These are phyloP conservation scores for Sinotaia quadrata DNA, from an alignment of 2,888 invertebrate species.

Conservation along the genomic window DNA sequence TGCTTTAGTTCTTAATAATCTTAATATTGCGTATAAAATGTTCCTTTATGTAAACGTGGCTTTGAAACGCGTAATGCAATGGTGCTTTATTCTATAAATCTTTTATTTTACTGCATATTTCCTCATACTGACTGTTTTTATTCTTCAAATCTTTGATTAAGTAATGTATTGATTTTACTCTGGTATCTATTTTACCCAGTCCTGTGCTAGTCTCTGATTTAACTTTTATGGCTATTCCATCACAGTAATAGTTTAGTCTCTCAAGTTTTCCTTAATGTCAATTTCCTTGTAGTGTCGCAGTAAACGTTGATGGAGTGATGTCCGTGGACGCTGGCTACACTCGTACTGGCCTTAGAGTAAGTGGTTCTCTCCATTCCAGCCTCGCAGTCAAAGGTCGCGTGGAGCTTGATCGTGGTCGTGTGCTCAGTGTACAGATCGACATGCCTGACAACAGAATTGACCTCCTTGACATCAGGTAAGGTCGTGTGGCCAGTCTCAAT, in stretches of 20 bases:
- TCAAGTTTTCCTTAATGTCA: neutral
- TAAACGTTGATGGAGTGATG: constrained; percentile 89
- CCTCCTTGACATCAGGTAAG: constrained; percentile 81
- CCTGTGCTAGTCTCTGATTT: neutral
- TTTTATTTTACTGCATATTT: too few relatives aligned
- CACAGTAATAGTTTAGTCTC: too few relatives aligned
- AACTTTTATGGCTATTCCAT: neutral
- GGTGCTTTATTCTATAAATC: too few relatives aligned
- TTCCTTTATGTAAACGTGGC: too few relatives aligned
- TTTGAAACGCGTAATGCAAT: too few relatives aligned
- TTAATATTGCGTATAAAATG: too few relatives aligned
- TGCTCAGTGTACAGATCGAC: constrained; percentile 83
- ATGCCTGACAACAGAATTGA: constrained; percentile 89
- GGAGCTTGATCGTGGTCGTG: constrained; percentile 80
- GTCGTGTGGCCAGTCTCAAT: too few relatives aligned
- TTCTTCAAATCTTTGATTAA: too few relatives aligned
- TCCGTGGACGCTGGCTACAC: constrained; percentile 85
- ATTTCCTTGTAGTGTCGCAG: constrained; percentile 79
- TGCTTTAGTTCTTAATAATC: too few relatives aligned
- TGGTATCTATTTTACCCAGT: neutral
- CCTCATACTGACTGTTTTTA: too few relatives aligned
- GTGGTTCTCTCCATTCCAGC: constrained; percentile 87
- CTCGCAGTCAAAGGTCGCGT: constrained; percentile 84
- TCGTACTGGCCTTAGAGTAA: constrained; percentile 87
- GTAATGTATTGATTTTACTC: too few relatives aligned